phyloP scores from a whole-genome alignment of 2,888 invertebrate species.

The Dione vanillae region DNA sequence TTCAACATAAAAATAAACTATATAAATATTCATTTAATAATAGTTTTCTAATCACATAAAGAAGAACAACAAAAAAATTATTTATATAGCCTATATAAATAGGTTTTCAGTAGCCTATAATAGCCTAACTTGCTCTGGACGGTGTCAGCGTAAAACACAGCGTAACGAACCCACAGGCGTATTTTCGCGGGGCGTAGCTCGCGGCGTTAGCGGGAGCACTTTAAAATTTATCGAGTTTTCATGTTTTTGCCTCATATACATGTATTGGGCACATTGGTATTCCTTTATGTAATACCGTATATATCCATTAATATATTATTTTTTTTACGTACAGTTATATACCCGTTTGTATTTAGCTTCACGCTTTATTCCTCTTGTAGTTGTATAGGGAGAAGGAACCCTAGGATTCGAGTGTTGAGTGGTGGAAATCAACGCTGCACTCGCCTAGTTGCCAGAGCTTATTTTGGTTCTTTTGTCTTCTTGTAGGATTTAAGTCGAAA shows the following conservation, averaged over 20 bases:
- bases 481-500: too few species aligned
- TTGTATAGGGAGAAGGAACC: too few species aligned
- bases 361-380: too few species aligned
- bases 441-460: too few species aligned
- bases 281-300: neutral
- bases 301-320: neutral
- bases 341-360: too few species aligned
- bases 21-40: neutral
- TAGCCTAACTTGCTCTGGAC: constrained; percentile 9
- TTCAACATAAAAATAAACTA: neutral
- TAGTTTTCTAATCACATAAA: neutral
- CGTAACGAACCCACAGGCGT: constrained; percentile 49
- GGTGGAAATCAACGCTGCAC: too few species aligned
- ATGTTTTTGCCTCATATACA: constrained; percentile 56
- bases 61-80: neutral
- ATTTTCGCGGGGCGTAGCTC: constrained; percentile 63
- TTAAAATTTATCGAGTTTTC: constrained; percentile 82
- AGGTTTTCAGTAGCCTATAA: too few species aligned
- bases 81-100: too few species aligned
- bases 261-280: neutral
- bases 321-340: too few species aligned
- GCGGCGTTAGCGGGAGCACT: constrained; percentile 67
- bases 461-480: too few species aligned
- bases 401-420: too few species aligned
- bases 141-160: constrained; percentile 18